Conservation (phyloP, 2,888 invertebrate genomes). For the Rhogogaster chlorosoma region DNA sequence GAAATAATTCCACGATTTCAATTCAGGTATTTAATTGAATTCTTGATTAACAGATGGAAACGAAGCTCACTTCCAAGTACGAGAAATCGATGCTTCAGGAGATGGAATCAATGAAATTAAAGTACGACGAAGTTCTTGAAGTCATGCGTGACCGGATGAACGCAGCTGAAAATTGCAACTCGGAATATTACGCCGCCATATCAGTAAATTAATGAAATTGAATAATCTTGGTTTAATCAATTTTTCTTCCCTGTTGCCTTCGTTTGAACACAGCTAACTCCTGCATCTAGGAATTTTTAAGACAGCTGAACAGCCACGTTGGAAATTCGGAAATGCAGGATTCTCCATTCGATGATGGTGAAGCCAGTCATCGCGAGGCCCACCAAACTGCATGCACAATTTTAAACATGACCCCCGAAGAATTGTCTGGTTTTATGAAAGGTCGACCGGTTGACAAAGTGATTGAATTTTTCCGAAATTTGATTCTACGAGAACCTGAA, state of each 20-base stretch:
- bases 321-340: slow-evolving; percentile 52
- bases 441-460: slow-evolving; percentile 52
- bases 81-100: slow-evolving; percentile 56
- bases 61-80: slow-evolving; percentile 55
- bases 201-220: slow-evolving; percentile 51
- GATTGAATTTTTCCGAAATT: background rate
- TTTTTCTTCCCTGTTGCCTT: background rate
- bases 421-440: slow-evolving; percentile 63
- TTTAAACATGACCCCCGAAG: slow-evolving; percentile 65
- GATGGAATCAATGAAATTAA: slow-evolving; percentile 53
- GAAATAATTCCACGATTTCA: background rate
- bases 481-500: background rate
- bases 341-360: slow-evolving; percentile 56
- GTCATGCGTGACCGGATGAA: slow-evolving; percentile 52
- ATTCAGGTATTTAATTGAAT: background rate
- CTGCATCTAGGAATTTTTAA: slow-evolving; percentile 57
- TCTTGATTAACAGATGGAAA: slow-evolving; percentile 51
- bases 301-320: slow-evolving; percentile 54
- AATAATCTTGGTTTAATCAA: background rate
- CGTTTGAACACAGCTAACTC: background rate
- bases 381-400: slow-evolving; percentile 65
- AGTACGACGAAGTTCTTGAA: slow-evolving; percentile 53
- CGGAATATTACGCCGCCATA: slow-evolving; percentile 57
- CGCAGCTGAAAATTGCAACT: slow-evolving; percentile 51
- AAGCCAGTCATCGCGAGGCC: slow-evolving; percentile 64